Conservation (phyloP, 2,113 vertebrate genomes). For the Polyodon spathula region DNA sequence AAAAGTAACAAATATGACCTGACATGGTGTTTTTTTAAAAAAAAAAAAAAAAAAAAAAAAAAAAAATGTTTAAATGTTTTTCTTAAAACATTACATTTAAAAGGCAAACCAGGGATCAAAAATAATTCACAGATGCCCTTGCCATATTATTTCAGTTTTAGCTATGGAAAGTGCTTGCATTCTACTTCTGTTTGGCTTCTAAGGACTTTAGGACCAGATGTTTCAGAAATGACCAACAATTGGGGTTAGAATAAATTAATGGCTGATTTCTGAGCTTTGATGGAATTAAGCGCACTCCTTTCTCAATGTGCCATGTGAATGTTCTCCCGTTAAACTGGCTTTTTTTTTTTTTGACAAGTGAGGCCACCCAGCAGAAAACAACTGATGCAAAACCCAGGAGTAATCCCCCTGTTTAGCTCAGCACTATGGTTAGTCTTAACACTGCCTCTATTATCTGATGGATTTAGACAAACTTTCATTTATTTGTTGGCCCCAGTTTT, state of each 20-base stretch:
- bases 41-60: too few relatives aligned
- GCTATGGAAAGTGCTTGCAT: neutral
- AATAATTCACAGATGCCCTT: too few relatives aligned
- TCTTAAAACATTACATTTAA: too few relatives aligned
- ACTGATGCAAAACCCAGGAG: conserved; percentile 96
- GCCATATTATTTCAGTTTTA: too few relatives aligned
- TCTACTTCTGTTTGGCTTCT: conserved; percentile 52
- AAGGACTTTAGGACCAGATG: conserved; percentile 75
- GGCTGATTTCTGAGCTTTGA: conserved; percentile 95
- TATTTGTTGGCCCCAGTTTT: conserved; percentile 86
- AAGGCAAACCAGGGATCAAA: too few relatives aligned
- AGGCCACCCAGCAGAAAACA: conserved; percentile 99
- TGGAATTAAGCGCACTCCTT: conserved; percentile 97
- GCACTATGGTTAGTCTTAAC: conserved; percentile 94
- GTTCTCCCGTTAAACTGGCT: conserved; percentile 77
- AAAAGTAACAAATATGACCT: neutral
- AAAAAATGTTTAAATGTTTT: too few relatives aligned
- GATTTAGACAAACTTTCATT: conserved; percentile 98
- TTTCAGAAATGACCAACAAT: conserved; percentile 87
- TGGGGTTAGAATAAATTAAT: conserved; percentile 93
- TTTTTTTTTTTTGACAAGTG: conserved; percentile 79
- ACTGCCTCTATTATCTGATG: conserved; percentile 97
- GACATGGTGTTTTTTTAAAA: neutral
- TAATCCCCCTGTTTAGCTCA: conserved; percentile 95
- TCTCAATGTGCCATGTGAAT: conserved; percentile 87